Evolutionary conservation across 2,113 vertebrate species (phyloP), one percentile per base, ranked within the genome.

Genomic region (Halcyon malimbica): DNA sequence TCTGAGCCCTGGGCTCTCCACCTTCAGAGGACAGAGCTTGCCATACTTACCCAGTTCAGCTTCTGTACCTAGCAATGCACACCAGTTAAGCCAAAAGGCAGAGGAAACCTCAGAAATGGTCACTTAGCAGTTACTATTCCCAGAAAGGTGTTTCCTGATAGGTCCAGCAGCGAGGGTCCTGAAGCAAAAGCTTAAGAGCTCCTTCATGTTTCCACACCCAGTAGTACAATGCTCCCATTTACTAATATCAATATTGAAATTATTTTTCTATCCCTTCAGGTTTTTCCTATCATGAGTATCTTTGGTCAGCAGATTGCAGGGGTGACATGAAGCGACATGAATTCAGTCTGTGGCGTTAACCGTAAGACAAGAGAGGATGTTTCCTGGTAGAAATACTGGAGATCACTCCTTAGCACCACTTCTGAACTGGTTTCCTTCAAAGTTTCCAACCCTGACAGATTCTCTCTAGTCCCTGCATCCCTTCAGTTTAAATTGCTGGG

Each of bases 391-490:
- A 33, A 76, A 13, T 19, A 7, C 13, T 26, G 62, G 75, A 16
- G 18, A 44, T 41, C 16, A n/a, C 19, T 60, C 57, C 67, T 86
- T 8, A 83, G 33, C 33, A 42, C 19, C 35, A 11, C 2, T 31
- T 12, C 54, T 83, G 41, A 85, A 13, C 13, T 16, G 8, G 5
- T 56, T 64, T 76, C 68, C 71, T 69, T 10, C 1, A 19, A 53
- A 37, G 4, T 16, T 60, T 57, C 84, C 88, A 91, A 0, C 23
- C 57, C 48, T 31, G 24, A 10, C 57, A 69, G 71, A 71, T 5
- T 13, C 2, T 0, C 65, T 41, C 23, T 25, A 26, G 19, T 11
- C 37, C 28, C 51, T 41, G 13, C 0, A 2, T 10, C 48, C 28
- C 42, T 33, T 18, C 75, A 12, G 24, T 11, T 82, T 25, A 39